Evolutionary conservation across 2,888 invertebrate species (phyloP).

Genomic region (Xanthia icteritia): DNA sequence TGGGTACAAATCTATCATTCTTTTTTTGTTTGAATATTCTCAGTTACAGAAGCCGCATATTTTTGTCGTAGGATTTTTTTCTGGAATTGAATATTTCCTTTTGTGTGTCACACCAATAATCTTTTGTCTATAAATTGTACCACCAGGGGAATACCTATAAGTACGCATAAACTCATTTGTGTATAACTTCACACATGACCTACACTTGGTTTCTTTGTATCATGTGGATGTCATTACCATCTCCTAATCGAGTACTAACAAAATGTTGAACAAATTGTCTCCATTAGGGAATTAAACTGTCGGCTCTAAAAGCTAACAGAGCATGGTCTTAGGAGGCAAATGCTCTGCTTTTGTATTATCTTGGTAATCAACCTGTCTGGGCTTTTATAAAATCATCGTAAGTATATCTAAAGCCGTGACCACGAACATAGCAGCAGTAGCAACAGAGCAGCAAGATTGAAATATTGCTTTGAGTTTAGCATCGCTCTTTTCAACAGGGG

Average conservation of each 20-base stretch:
- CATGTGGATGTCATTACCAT: background rate
- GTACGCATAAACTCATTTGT: too few species aligned
- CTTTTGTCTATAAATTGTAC: background rate
- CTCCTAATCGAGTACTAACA: constrained; percentile 12
- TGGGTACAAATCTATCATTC: too few species aligned
- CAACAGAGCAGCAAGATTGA: background rate
- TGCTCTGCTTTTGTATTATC: constrained; percentile 4
- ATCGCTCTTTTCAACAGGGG: background rate
- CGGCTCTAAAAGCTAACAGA: constrained; percentile 11
- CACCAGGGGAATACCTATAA: background rate
- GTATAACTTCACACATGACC: too few species aligned
- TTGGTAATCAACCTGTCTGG: constrained; percentile 6
- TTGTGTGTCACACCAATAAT: background rate
- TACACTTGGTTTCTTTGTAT: background rate
- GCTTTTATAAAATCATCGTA: background rate
- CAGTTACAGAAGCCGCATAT: too few species aligned
- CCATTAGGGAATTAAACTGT: constrained; percentile 7
- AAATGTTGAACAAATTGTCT: background rate
- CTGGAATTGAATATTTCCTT: background rate
- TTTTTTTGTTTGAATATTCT: too few species aligned
- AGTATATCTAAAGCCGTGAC: constrained; percentile 3
- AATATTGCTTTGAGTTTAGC: background rate
- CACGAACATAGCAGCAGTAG: background rate
- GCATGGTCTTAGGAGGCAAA: background rate
- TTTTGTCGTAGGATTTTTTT: too few species aligned